These are phyloP conservation scores for Drosophila paracracens DNA, from an alignment of 2,888 invertebrate species.

Conservation along the genomic window DNA sequence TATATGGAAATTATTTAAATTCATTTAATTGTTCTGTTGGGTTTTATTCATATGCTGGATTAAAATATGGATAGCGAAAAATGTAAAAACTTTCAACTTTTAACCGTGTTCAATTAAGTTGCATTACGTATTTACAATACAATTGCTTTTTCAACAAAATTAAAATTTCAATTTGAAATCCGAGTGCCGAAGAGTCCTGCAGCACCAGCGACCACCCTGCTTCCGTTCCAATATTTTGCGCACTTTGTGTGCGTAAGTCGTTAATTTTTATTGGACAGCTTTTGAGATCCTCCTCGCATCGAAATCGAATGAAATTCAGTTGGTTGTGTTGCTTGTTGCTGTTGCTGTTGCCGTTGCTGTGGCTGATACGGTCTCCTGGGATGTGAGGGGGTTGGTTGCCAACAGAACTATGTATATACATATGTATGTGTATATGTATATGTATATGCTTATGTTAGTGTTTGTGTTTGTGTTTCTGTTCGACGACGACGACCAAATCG, in stretches of 20 bases:
- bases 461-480: constrained; percentile 29
- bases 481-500: constrained; percentile 62
- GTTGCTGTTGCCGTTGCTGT: constrained; percentile 71
- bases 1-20: not conserved
- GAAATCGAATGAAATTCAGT: constrained; percentile 81
- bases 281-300: constrained; percentile 78
- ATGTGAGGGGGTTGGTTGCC: constrained; percentile 18
- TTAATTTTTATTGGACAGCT: constrained; percentile 83
- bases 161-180: constrained; percentile 64
- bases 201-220: constrained; percentile 16
- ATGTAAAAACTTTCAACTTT: not conserved
- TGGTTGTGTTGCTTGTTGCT: constrained; percentile 74
- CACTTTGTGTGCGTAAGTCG: constrained; percentile 76
- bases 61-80: not conserved
- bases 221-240: constrained; percentile 56
- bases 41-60: not conserved
- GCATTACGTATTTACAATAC: constrained; percentile 23
- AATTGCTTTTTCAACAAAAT: constrained; percentile 57
- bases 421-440: not conserved
- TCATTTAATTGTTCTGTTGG: not conserved
- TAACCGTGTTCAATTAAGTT: constrained; percentile 30
- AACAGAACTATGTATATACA: constrained; percentile 6
- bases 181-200: constrained; percentile 31
- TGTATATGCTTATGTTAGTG: not conserved
- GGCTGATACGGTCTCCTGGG: constrained; percentile 45